phyloP scores from a whole-genome alignment of 2,113 vertebrate species.

The Phrynosoma platyrhinos region DNA sequence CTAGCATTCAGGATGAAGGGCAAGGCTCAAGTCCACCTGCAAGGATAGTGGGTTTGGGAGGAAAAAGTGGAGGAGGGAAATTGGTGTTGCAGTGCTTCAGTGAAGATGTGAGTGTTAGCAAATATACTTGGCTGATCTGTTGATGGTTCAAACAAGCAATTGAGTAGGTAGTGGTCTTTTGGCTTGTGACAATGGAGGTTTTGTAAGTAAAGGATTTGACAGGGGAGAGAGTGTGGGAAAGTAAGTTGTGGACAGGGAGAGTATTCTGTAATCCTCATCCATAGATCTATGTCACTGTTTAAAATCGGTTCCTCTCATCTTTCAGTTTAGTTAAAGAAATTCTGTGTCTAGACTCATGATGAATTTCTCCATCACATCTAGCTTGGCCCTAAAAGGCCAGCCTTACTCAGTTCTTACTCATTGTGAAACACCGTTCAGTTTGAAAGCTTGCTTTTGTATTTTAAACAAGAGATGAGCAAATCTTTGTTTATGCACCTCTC shows the following conservation, averaged over 20 bases:
- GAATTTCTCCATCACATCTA: no score
- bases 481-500: neutral
- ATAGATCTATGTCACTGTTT: neutral
- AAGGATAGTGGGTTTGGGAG: no score
- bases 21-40: neutral
- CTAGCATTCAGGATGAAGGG: neutral
- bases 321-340: neutral
- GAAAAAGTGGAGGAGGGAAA: neutral
- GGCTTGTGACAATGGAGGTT: no score
- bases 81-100: neutral
- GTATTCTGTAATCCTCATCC: neutral
- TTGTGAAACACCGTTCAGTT: neutral
- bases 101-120: neutral
- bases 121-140: no score
- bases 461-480: neutral
- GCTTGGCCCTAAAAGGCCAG: neutral
- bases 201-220: no score
- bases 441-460: neutral
- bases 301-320: neutral
- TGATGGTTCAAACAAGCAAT: neutral
- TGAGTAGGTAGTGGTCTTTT: neutral
- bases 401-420: neutral
- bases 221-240: neutral
- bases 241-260: no score
- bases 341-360: neutral